Base-by-base conservation (phyloP, 1,140 invertebrate genomes). In the Lordiphosa clarofinis region DNA sequence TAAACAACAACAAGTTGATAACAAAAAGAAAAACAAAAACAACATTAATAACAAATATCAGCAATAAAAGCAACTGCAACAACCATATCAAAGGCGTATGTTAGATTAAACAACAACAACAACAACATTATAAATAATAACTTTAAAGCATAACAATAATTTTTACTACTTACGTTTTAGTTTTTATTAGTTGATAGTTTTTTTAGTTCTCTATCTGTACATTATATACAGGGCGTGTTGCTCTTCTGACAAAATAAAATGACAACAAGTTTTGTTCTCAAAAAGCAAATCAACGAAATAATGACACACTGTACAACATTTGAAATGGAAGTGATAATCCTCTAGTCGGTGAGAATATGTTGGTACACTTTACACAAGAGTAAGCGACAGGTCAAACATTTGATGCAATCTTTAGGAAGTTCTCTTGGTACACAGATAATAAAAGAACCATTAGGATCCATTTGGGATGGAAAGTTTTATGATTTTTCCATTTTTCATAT, bases 61-160 rank as follows among this genome's bases (percentile, higher is more conserved):
- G 82, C 82, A 86, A 86, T 86, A 86, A 84, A 75, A 86, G 82
- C 82, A 86, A 86, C 81, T 73, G 60, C 61, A 86, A 81, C 82
- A 86, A 86, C 82, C 82, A 86, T 86, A 86, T 86, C 82, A 86
- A 86, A 81, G 81, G 82, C 82, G 82, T 86, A 86, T 84, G 78
- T 84, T 84, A 84, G 69, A 86, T 84, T 73, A 70, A 62, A 78
- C 67, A 82, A 81, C 50, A 64, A 60, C 24, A 43, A 61, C 59
- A 37, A 38, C 33, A 61, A 53, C 48, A 72, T 40, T 47, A 53
- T 54, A 48, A 56, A 56, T 43, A 49, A 60, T 48, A 56, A 47
- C 59, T 21, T 64, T 64, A 63, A 12, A 55, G 19, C 47, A 54
- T 44, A 62, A 33, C 33, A 37, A 37, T 38, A 52, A 70, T 71